Evolutionary conservation across 2,797 vertebrate species (phyloP).

Genomic region (Ctenopoma kingsleyae): DNA sequence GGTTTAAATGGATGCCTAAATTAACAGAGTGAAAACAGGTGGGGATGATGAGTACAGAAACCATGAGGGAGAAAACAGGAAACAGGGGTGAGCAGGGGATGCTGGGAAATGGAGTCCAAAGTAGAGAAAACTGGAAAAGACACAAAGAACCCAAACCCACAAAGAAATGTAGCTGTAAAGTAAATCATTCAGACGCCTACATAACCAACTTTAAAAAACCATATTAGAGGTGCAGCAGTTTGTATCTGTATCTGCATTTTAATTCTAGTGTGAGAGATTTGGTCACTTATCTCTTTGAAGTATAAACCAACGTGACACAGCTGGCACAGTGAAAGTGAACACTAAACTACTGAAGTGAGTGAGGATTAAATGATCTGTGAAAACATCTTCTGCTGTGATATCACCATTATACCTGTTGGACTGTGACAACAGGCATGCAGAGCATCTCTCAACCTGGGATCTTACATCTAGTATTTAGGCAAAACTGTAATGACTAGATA

Average conservation of each 20-base stretch:
- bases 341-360: conserved; percentile 36
- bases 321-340: conserved; percentile 44
- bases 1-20: no score
- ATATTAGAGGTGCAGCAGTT: background rate
- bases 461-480: conserved; percentile 22
- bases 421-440: conserved; percentile 35
- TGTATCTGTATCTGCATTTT: conserved; percentile 11
- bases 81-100: no score
- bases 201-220: conserved; percentile 1
- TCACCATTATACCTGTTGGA: conserved; percentile 62
- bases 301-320: conserved; percentile 46
- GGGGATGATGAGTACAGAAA: no score
- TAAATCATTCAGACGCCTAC: background rate
- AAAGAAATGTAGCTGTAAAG: background rate
- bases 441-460: conserved; percentile 36
- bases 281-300: conserved; percentile 35
- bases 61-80: no score
- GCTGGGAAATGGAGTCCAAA: no score
- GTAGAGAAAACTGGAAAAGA: no score
- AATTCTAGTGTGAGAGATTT: conserved; percentile 39
- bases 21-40: no score
- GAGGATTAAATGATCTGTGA: conserved; percentile 58
- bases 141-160: no score
- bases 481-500: conserved; percentile 32
- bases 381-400: conserved; percentile 58